Evolutionary conservation across 2,797 vertebrate species (phyloP), one percentile per base, ranked within the genome.

Genomic region (Lycodopsis pacificus): DNA sequence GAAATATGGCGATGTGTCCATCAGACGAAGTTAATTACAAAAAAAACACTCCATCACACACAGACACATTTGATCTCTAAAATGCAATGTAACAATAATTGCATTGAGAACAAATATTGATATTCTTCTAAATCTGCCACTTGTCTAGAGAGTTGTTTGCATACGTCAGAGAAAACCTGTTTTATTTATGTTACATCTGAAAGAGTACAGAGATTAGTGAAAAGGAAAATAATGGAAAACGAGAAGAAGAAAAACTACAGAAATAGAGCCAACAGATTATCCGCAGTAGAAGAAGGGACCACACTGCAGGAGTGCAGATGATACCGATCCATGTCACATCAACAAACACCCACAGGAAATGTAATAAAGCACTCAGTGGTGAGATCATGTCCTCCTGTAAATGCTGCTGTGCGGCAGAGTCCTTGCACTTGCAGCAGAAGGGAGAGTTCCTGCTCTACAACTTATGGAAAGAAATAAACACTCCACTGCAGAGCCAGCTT

Each of bases 331-430:
- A 2, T 64, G 81, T 88, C 59, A 80, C 71, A 73, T 72, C 85
- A 79, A 79, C 76, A 77, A 79, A 85, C 72, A 77, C 80, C 70
- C 81, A 86, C 84, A 80, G 85, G 81, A 91, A 86, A 84, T 67
- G 74, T 71, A 68, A 59, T 62, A 32, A 81, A 85, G 81, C 86
- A 86, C 84, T 90, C 77, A 80, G 61, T 8, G 76, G 25, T 80
- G 85, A 83, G 81, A 72, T 88, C 77, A 58, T 65, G 66, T 75
- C 71, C 62, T 81, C 27, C 0, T 59, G 70, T 54, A 71, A 34
- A 73, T 73, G 76, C 77, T 80, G 59, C 77, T 61, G 72, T 61
- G 40, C 12, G 6, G 42, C 62, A 68, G 7, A 54, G n/a, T 79
- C 51, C 67, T 72, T 66, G 32, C 54, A 34, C 63, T 48, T 58